phyloP scores from a whole-genome alignment of 2,888 invertebrate species.

The Chloroclysta siterata region DNA sequence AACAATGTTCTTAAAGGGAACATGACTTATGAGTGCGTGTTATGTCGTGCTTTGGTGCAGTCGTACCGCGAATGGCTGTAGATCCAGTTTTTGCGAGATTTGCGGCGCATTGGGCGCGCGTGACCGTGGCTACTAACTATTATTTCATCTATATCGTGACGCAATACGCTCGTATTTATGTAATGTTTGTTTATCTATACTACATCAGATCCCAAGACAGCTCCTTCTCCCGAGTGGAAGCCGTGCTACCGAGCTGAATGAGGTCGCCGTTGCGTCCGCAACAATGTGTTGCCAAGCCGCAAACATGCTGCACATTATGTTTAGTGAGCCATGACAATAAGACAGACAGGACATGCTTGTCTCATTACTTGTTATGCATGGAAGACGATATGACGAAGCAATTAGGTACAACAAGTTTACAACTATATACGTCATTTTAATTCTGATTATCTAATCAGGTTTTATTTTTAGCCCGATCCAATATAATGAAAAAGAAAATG shows the following conservation, averaged over 20 bases:
- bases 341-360: background rate
- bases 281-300: slow-evolving; percentile 11
- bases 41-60: background rate
- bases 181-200: slow-evolving; percentile 9
- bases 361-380: slow-evolving; percentile 16
- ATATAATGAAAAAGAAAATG: background rate
- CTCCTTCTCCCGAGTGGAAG: slow-evolving; percentile 11
- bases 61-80: slow-evolving; percentile 1
- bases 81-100: slow-evolving; percentile 17
- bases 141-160: background rate
- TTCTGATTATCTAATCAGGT: background rate
- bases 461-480: background rate
- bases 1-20: slow-evolving; percentile 1
- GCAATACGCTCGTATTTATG: slow-evolving; percentile 7
- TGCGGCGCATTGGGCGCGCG: background rate
- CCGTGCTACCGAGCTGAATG: slow-evolving; percentile 4
- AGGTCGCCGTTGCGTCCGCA: background rate
- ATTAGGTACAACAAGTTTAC: no score
- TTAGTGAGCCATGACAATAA: background rate
- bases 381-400: slow-evolving; percentile 2
- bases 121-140: background rate
- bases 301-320: background rate
- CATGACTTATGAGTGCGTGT: slow-evolving; percentile 4
- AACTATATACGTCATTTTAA: background rate
- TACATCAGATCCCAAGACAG: background rate